Base-by-base conservation (phyloP, 2,113 vertebrate species). In the Etheostoma cragini region DNA sequence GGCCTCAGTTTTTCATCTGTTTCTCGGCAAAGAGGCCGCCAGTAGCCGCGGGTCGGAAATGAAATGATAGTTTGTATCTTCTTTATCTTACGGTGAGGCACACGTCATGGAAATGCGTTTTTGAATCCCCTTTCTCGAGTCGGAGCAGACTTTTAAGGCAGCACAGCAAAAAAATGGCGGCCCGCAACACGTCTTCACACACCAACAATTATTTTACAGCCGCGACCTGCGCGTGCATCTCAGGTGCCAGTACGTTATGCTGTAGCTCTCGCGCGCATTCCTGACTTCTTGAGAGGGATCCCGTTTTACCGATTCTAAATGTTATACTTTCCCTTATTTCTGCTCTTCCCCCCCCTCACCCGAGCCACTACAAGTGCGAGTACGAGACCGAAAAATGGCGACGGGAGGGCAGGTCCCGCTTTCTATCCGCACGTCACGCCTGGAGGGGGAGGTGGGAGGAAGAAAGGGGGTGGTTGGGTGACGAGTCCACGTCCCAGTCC, bases 131-230 rank as follows among this genome's bases (percentile, higher is more conserved):
- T 81, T 64, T 85, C 89, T 87, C 57, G 87, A 84, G 78, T 92
- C 92, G 66, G 70, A 87, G 84, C 77, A 79, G 94, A 94, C 90
- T 94, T 94, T 80, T 53, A 80, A 89, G 72, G 92, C 91, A 88
- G 87, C 89, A 89, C 89, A 50, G 86, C 85, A 90, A 93, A 90
- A 90, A 95, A 89, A 95, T 95, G 95, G 95, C 95, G 94, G 95
- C 91, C 85, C 87, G 93, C 94, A 94, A 95, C 94, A 95, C 94
- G 95, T 95, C 94, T 92, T 94, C 92, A 92, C 72, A 88, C 72
- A 88, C 85, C 86, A 72, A 83, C 89, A 92, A 84, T 62, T 1
- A 81, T 86, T 84, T 84, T 68, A 81, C 80, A 45, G 86, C 82
- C 66, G 61, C 73, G 74, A 69, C 76, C 74, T n/a, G 83, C 69